Evolutionary conservation across 2,113 vertebrate species (phyloP).

Genomic region (Hypocryptadius cinnamomeus): DNA sequence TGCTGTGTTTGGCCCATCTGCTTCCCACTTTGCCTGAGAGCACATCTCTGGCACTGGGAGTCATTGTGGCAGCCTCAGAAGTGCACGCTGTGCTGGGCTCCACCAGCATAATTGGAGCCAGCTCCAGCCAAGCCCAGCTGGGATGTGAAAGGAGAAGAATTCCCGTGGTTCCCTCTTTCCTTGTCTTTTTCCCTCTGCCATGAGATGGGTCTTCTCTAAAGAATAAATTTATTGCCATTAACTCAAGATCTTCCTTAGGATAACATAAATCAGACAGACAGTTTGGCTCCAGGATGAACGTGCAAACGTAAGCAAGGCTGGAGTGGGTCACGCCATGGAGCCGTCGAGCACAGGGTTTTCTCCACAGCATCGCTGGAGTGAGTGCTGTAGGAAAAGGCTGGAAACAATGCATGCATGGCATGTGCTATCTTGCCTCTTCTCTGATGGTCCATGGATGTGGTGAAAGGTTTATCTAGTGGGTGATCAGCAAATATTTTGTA

Average conservation of each 20-base stretch:
- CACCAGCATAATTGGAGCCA: slow-evolving; percentile 18
- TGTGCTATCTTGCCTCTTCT: background rate
- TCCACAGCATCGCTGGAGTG: background rate
- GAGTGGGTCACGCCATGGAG: background rate
- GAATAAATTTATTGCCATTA: background rate
- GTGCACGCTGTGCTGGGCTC: background rate
- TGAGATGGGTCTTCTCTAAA: background rate
- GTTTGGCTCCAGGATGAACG: background rate
- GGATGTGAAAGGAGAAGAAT: background rate
- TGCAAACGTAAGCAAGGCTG: background rate
- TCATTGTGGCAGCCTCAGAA: background rate
- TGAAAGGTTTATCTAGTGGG: slow-evolving; percentile 35
- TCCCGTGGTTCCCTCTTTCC: background rate
- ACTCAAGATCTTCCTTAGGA: slow-evolving; percentile 11
- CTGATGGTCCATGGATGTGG: background rate
- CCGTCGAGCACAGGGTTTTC: background rate
- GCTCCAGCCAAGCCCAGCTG: background rate
- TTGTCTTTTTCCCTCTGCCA: background rate
- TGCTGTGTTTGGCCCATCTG: background rate
- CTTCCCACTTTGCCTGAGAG: background rate
- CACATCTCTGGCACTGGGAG: background rate
- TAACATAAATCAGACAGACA: background rate
- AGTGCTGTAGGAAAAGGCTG: background rate
- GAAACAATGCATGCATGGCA: background rate
- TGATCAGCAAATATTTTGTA: slow-evolving; percentile 4